Base-by-base conservation (phyloP, 2,797 vertebrate genomes). In the Garrulus glandarius region DNA sequence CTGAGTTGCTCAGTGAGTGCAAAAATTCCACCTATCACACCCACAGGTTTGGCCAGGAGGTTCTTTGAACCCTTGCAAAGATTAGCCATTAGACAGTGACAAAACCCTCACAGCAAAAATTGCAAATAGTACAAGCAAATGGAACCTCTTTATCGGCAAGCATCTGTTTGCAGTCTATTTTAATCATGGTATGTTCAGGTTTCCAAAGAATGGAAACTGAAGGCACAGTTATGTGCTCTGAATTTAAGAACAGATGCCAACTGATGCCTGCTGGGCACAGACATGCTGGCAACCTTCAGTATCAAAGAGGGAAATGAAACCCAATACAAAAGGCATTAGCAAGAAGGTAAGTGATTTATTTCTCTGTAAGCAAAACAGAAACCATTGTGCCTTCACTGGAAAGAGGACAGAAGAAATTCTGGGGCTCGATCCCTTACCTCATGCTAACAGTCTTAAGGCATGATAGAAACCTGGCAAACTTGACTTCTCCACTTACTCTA, bases 91-190 rank as follows among this genome's bases (percentile, higher is more conserved):
- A 72, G 30, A 49, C 15, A 32, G 53, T 43, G 39, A 82, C 36
- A 76, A 95, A 91, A 55, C 76, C 32, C 15, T 79, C 30, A 76
- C 30, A 84, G 47, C 23, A 63, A 5, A 59, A 89, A 52, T 9
- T 80, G 21, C 7, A 76, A 68, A 82, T 37, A 76, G 44, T 70
- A 44, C 24, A 79, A 82, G 36, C 12, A 74, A 83, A 61, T 0
- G 0, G 44, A 77, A 76, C n/a, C 21, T 53, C 29, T 87, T 84
- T 67, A 76, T 91, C 10, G 15, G 39, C 36, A 79, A 79, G 59
- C 59, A 82, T 87, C 84, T 91, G 27, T 61, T 91, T 91, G 79
- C 63, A 67, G 67, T 70, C 78, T 91, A n/a, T 79, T 93, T 94
- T 77, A 91, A 79, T 91, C 34, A 53, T 7, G 7, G 57, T 41